Conservation (phyloP, 2,113 vertebrate species). For the Scolopax mira region DNA sequence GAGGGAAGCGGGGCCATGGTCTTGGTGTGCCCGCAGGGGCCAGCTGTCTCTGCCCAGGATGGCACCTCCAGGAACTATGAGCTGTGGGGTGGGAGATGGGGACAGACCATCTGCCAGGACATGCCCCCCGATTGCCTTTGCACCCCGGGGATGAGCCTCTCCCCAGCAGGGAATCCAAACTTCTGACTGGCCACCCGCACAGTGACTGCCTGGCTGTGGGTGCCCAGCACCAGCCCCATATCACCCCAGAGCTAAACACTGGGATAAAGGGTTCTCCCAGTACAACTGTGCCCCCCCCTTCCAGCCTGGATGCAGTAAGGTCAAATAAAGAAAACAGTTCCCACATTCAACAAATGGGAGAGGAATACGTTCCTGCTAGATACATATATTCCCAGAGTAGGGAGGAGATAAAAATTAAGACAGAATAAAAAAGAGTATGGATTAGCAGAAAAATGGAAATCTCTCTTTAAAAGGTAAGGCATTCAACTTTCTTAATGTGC, state of each 20-base stretch:
- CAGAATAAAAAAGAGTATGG: neutral
- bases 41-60: neutral
- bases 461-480: neutral
- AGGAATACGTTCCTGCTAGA: neutral
- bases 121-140: accelerated
- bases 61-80: neutral
- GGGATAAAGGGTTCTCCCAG: neutral
- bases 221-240: accelerated
- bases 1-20: neutral
- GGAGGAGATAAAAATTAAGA: neutral
- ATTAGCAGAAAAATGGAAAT: neutral
- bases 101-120: neutral
- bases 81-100: neutral
- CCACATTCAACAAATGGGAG: accelerated
- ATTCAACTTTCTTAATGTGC: neutral
- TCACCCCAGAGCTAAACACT: accelerated
- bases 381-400: neutral
- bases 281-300: neutral
- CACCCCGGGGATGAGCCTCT: neutral
- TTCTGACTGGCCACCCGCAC: neutral
- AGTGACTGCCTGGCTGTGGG: accelerated
- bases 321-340: neutral
- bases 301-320: neutral
- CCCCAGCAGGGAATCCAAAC: neutral
- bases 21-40: neutral